phyloP scores from a whole-genome alignment of 2,113 vertebrate genomes.

The human region GRCh38 chr18:252001-252500 shows the following conservation, averaged over 20 bases:
- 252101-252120: background rate
- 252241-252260: background rate
- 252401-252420: slow-evolving; percentile 29
- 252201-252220: background rate
- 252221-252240: background rate
- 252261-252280: background rate
- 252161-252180: background rate
- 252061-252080: background rate
- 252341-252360: background rate
- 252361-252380: background rate
- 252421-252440: background rate
- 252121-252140: background rate
- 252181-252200: background rate
- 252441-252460: background rate
- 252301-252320: background rate
- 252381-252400: slow-evolving; percentile 13
- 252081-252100: background rate
- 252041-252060: background rate
- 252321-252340: background rate
- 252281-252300: background rate
- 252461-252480: background rate
- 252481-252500: background rate
- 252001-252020: background rate
- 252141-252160: background rate
- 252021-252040: background rate